Evolutionary conservation across 2,113 vertebrate genomes (phyloP), one percentile per base, ranked within the genome.

Genomic region (Eurypyga helias): DNA sequence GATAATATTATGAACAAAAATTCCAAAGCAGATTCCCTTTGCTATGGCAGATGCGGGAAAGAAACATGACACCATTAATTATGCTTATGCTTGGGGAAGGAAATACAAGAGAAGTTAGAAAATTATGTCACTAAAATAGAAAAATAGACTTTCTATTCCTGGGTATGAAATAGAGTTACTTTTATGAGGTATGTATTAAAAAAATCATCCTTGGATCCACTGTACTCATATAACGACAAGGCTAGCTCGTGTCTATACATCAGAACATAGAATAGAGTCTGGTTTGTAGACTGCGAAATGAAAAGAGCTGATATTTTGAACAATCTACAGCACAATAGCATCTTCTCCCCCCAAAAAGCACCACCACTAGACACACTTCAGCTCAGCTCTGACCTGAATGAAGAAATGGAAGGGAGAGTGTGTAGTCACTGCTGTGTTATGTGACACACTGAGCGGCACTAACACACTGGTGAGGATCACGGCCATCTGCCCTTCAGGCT

Each of bases 1-100:
- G 81, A 71, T 87, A 76, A 52, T 52, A 52, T 69, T 82, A 60
- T 85, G 78, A 87, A 95, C 84, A 38, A 89, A 87, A 72, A 91
- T 38, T 84, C 57, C 57, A 61, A 79, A 92, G 36, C 65, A 57
- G 33, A 49, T 87, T 93, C 69, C 38, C 16, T 94, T 84, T 61
- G 49, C 78, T 87, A 75, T 85, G 48, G 70, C 14, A 6, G 34
- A 69, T 85, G 33, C 2, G 0, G 31, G 78, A 79, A 79, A 90
- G 66, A 90, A 93, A 94, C 60, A 43, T 29, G 43, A 87, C 49
- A 76, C 19, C 28, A 33, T 79, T 87, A 76, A 71, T 87, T 87
- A 65, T 36, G 24, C 52, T 71, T 71, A 11, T 83, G 13, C 57
- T 84, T 2, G 2, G 43, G 66, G 49, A 83, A 72, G 13, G 36